Conservation (phyloP, 2,888 invertebrate species). For the Empis stercorea region DNA sequence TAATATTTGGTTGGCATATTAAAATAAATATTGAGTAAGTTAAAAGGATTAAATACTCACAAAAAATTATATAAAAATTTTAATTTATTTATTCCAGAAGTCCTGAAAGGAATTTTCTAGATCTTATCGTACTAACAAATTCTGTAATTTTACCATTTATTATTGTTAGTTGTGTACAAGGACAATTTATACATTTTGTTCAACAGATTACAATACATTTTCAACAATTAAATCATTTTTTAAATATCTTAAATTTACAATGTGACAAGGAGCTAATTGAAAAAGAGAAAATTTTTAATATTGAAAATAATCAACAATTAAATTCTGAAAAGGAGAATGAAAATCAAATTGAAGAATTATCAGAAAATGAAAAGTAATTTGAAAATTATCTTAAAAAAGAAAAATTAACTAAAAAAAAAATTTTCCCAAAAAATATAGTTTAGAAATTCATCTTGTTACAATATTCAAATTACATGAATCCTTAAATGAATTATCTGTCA, state of each 20-base stretch:
- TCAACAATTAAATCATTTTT: conserved; percentile 24
- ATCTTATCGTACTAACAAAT: conserved; percentile 21
- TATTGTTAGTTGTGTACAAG: conserved; percentile 27
- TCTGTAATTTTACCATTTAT: conserved; percentile 25
- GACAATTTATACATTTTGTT: conserved; percentile 30
- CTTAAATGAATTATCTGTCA: conserved; percentile 27
- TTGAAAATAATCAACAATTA: no score
- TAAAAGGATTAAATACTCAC: background rate
- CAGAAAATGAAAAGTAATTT: background rate
- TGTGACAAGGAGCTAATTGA: conserved; percentile 21
- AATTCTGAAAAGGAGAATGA: background rate
- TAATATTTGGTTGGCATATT: background rate
- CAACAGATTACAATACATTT: conserved; percentile 30
- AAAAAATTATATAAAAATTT: background rate
- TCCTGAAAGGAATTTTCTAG: conserved; percentile 19
- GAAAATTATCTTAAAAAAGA: background rate
- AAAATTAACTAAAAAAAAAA: no score
- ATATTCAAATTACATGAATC: conserved; percentile 31
- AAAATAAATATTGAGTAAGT: background rate
- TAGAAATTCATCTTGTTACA: conserved; percentile 18
- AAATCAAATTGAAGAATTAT: conserved; percentile 4
- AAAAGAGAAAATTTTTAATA: conserved; percentile 26
- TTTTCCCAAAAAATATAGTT: no score
- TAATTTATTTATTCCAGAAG: conserved; percentile 14
- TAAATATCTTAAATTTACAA: conserved; percentile 29